Evolutionary conservation across 1,140 invertebrate species (phyloP), one percentile per base, ranked within the genome.

Genomic region (Sycophila sp.): DNA sequence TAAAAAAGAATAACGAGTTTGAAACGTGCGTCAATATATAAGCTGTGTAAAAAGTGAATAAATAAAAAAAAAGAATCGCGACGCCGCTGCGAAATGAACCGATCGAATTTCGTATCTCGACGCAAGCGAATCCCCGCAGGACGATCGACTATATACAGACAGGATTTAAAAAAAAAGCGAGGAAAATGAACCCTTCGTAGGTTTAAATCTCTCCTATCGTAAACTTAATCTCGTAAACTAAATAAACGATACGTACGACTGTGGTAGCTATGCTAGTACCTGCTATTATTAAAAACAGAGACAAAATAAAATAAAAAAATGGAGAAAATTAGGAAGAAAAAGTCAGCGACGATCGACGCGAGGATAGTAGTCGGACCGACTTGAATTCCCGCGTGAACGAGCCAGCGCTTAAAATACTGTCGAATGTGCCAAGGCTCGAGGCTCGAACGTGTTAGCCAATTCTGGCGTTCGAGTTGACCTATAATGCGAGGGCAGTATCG

Each of bases 181-280:
- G 22, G 19, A 59, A 68, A 36, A 17, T 49, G 76, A 78, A 79
- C 72, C 79, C 78, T 79, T 80, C 82, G n/a, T 83, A 83, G 81
- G n/a, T 84, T 84, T 81, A 69, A 63, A 63, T 32, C 28, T 63
- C 26, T 34, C n/a, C n/a, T n/a, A n/a, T n/a, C 15, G 13, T 69
- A 63, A 62, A 32, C 7, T 76, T 80, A 80, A 84, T 83, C 84
- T 81, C 82, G 74, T 83, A 83, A 85, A 55, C 38, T 83, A 85
- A n/a, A 83, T 85, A 82, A 85, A 85, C 81, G 84, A 86, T 85
- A 85, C 83, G 84, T 86, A 85, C 83, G 83, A 85, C 84, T 85
- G 84, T 86, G 84, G 82, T 86, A 86, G 83, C 85, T 86, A 86
- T 85, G 83, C 84, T 85, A 85, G 84, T 86, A 86, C 84, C 84